These are phyloP conservation scores for Adelosebastes latens DNA, from an alignment of 2,797 vertebrate genomes.

Conservation along the genomic window DNA sequence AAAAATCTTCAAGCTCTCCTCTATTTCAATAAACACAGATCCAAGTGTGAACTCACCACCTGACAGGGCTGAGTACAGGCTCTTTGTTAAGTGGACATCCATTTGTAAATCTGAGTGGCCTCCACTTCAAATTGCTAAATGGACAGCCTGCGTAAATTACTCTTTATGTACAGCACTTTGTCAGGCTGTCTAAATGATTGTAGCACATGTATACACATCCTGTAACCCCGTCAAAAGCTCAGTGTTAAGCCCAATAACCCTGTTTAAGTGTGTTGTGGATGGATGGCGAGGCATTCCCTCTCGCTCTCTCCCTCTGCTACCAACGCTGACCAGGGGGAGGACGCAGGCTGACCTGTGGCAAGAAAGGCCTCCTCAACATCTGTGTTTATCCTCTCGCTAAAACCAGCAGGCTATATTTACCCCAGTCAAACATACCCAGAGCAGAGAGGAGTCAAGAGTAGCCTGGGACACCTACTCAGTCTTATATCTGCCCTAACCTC, in stretches of 20 bases:
- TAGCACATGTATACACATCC: constrained; percentile 11
- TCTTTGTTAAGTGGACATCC: constrained; percentile 13
- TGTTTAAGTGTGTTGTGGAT: constrained; percentile 62
- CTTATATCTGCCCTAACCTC: neutral
- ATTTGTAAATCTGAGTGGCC: constrained; percentile 25
- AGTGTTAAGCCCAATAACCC: constrained; percentile 37
- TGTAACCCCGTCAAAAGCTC: constrained; percentile 44
- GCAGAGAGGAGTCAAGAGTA: constrained; percentile 44
- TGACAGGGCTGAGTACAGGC: neutral
- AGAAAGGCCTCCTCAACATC: constrained; percentile 82
- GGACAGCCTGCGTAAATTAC: constrained; percentile 42
- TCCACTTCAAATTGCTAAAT: constrained; percentile 38
- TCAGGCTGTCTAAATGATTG: constrained; percentile 38
- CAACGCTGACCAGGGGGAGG: constrained; percentile 61
- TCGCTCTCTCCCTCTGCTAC: constrained; percentile 45
- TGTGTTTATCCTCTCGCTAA: constrained; percentile 86
- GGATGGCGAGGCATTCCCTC: constrained; percentile 30
- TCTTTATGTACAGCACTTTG: constrained; percentile 40
- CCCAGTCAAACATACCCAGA: constrained; percentile 75
- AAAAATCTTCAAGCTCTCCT: constrained; percentile 14
- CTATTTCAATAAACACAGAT: constrained; percentile 16
- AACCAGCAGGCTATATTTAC: constrained; percentile 88
- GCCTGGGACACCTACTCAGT: constrained; percentile 34
- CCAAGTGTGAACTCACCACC: neutral
- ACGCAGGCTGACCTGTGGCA: constrained; percentile 72